Base-by-base conservation (phyloP, 2,888 invertebrate genomes). In the Vandiemenella viatica region DNA sequence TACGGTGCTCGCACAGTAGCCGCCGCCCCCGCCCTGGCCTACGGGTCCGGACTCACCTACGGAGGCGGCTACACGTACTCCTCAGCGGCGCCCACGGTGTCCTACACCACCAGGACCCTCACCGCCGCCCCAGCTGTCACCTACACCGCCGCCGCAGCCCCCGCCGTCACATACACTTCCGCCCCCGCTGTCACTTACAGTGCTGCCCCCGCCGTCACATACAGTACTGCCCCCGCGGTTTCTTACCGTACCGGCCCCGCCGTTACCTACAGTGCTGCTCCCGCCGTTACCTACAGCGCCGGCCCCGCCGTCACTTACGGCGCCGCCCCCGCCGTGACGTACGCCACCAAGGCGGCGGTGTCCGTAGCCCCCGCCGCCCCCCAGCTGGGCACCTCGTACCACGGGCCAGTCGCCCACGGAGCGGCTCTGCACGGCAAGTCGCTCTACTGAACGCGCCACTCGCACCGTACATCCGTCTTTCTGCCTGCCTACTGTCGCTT, bases 11-110 rank as follows among this genome's bases (percentile, higher is more conserved):
- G 18, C 4, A n/a, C n/a, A n/a, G 19, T 19, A n/a, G 18, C 42
- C 42, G 18, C 18, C 42, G 42, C n/a, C 18, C 5, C 16, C 40
- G 1, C 16, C 7, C 17, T 10, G 10, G 10, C 10, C 18, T 15
- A 15, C 40, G 40, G 17, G 10, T 10, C 13, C 32, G 32, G 32
- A 13, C 32, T 32, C n/a, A n/a, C 32, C 4, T 4, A 3, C 32
- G 32, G 32, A 13, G 23, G 20, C 32, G 17, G 16, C 15, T 13
- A 13, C 42, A 21, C 21, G 16, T 5, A 18, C 21, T 5, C 40
- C 46, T 20, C 41, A 23, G n/a, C 6, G 21, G 22, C 37, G 21
- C 46, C 50, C 46, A 22, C 46, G n/a, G 40, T 45, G 19, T 21
- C 42, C 46, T 16, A 17, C 45, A 15, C 43, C 43, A 10, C 32